These are phyloP conservation scores for Falco berigora DNA, from an alignment of 2,797 vertebrate species.

Conservation along the genomic window DNA sequence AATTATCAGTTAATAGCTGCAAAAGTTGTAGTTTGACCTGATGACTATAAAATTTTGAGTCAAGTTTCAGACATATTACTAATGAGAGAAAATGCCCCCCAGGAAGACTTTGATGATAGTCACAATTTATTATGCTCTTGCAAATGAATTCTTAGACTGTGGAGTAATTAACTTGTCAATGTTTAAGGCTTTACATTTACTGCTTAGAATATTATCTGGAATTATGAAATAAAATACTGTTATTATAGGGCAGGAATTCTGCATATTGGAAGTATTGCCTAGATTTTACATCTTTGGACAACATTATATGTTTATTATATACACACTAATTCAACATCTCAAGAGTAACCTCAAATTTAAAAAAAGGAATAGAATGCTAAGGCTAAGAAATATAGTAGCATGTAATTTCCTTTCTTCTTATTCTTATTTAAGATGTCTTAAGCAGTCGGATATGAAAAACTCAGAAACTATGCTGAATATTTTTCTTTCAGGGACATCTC, in stretches of 20 bases:
- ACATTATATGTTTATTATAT: background rate
- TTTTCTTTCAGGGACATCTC: background rate
- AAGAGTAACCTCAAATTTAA: background rate
- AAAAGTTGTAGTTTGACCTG: slow-evolving; percentile 2
- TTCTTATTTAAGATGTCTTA: background rate
- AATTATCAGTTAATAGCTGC: slow-evolving; percentile 20
- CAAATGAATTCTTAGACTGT: slow-evolving; percentile 57
- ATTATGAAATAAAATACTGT: slow-evolving; percentile 30
- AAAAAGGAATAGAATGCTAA: background rate
- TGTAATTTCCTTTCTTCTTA: background rate
- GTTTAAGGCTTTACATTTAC: slow-evolving; percentile 46
- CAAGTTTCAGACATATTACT: slow-evolving; percentile 1
- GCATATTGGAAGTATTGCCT: background rate
- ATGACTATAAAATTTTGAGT: slow-evolving; percentile 21
- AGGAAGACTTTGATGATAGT: slow-evolving; percentile 50
- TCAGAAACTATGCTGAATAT: background rate
- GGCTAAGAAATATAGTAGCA: background rate
- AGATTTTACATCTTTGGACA: background rate
- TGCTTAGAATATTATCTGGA: slow-evolving; percentile 41
- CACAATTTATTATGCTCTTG: slow-evolving; percentile 58
- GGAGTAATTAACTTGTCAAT: slow-evolving; percentile 69
- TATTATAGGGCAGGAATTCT: background rate
- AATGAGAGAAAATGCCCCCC: slow-evolving; percentile 48
- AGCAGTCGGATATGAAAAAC: background rate
- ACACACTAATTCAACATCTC: background rate